Conservation (phyloP, 1,140 invertebrate species). For the Triops cancriformis region DNA sequence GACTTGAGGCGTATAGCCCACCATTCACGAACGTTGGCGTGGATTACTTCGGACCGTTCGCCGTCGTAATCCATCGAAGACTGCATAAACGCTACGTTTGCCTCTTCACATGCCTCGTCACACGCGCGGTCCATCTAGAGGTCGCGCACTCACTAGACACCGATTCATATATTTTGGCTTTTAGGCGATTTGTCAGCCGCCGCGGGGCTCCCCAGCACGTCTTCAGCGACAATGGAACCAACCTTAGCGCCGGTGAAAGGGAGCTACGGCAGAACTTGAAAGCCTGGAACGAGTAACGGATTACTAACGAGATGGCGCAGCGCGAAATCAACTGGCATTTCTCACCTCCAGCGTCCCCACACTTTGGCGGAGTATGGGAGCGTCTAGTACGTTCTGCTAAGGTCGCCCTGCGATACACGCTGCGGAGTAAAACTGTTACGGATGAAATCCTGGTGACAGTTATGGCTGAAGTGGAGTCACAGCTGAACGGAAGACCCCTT, state of each 20-base stretch:
- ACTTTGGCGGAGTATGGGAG: slow-evolving; percentile 31
- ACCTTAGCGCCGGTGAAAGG: background rate
- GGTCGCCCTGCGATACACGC: slow-evolving; percentile 27
- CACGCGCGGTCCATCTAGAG: slow-evolving; percentile 41
- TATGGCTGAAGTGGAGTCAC: slow-evolving; percentile 4
- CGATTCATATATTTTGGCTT: slow-evolving; percentile 29
- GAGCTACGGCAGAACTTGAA: background rate
- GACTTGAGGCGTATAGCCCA: background rate
- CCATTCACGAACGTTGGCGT: slow-evolving; percentile 27
- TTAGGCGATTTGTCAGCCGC: slow-evolving; percentile 16
- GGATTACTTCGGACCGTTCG: background rate
- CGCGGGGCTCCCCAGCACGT: background rate
- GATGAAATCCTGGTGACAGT: slow-evolving; percentile 35
- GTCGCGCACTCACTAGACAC: slow-evolving; percentile 29
- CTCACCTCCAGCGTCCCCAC: slow-evolving; percentile 12
- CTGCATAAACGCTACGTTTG: slow-evolving; percentile 11
- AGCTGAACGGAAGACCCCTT: slow-evolving; percentile 21
- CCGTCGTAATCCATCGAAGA: background rate
- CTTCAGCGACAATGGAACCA: slow-evolving; percentile 16
- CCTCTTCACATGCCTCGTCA: slow-evolving; percentile 37
- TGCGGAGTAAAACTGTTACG: slow-evolving; percentile 31
- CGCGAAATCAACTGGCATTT: background rate
- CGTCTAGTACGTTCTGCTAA: slow-evolving; percentile 29
- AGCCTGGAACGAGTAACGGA: background rate
- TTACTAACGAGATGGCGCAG: background rate